Evolutionary conservation across 1,140 invertebrate genomes (phyloP), one percentile per base, ranked within the genome.

Genomic region (Brachionus angularis): DNA sequence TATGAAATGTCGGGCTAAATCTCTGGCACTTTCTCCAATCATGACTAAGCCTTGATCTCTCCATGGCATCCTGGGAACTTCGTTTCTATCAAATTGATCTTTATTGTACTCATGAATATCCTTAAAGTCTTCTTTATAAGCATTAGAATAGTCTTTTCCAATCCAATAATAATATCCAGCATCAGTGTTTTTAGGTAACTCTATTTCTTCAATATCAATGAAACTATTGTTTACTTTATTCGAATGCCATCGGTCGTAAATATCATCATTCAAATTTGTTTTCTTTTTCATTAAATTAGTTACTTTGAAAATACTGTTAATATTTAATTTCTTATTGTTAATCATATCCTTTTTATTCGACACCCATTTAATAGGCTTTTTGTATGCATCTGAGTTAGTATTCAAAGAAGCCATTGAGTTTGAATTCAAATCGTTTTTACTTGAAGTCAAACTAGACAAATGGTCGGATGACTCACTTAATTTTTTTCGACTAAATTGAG

Each of bases 121-220:
- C 71, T 87, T 87, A 81, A 96, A 96, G 82, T 98, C 96, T 81
- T 96, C 96, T 16, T 93, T 88, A 75, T 98, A 96, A 78, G 96
- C 97, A 82, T 98, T 98, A 4, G 88, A 88, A 78, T 98, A 98
- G 80, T 98, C 95, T 81, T 98, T 96, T 33, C 94, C 95, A 42
- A 95, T 87, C 95, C 95, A 98, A 16, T 93, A 82, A 79, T 96
- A 96, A 7, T 77, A 36, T 8, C 47, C 42, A 47, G 42, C 12
- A 25, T 67, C 47, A 0, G 62, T 18, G 23, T 67, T 50, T 46
- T 47, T 46, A 1, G 62, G 42, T 23, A 47, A 18, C 3, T 67
- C 62, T 23, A 67, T 47, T 18, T 46, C 53, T 23, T 58, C 53
- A 34, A 58, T 58, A n/a, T 58, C 53, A 10, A 58, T 23, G 23